Base-by-base conservation (phyloP, 2,797 vertebrate genomes). In the Fundulus diaphanus region DNA sequence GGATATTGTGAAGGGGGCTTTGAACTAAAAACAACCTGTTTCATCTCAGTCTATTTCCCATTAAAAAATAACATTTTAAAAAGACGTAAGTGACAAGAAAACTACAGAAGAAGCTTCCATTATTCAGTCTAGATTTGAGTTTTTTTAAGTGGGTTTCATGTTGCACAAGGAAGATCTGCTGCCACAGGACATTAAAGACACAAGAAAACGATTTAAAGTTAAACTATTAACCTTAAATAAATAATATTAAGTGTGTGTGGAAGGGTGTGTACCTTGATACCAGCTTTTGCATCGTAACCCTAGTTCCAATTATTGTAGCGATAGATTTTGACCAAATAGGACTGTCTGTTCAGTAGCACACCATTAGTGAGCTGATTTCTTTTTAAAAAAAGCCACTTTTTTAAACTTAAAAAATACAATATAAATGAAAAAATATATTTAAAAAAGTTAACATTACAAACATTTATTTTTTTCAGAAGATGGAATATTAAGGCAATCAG, bases 391-490 rank as follows among this genome's bases (percentile, higher is more conserved):
- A 87, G n/a, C n/a, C 93, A 94, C 92, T 93, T 94, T 91, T 87
- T 92, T 86, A 90, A 93, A 90, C 90, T 86, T 66, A 76, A 88
- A 90, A 90, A 82, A 78, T 3, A 79, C 46, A 22, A 77, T 82
- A 52, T 83, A 81, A 70, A 85, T 86, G 82, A 93, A 84, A 94
- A 94, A 42, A 91, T n/a, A 31, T 31, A n/a, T n/a, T n/a, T n/a
- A n/a, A 95, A 96, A 95, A 96, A 94, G 90, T 95, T 95, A 96
- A 95, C 88, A 92, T 94, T 91, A 93, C 79, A 94, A 96, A 95
- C 94, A 87, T 92, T 90, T 96, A 87, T 93, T 84, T 71, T 92
- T 94, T 75, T 67, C 83, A 87, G 74, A 78, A 80, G 79, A n/a
- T 78, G 67, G 68, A 86, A 74, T 82, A 56, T 83, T 74, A 85